These are phyloP conservation scores for Chloroclystis v-ata DNA, from an alignment of 2,888 invertebrate species.

Conservation along the genomic window DNA sequence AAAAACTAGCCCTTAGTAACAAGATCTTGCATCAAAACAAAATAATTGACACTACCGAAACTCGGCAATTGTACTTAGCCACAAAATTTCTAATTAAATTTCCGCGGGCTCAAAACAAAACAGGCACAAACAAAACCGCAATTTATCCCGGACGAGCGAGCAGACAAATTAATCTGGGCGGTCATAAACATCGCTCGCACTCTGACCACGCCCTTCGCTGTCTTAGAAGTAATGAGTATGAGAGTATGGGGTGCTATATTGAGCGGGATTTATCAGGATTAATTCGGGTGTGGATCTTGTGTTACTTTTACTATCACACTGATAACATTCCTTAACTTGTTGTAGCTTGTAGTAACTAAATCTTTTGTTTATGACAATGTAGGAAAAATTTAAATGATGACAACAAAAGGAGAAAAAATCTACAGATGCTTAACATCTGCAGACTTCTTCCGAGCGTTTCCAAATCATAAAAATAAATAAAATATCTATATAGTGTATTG, in stretches of 20 bases:
- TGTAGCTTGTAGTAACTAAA: no score
- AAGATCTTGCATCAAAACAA: background rate
- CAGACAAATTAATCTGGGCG: conserved; percentile 45
- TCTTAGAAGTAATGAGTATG: conserved; percentile 10
- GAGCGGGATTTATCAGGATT: background rate
- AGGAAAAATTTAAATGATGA: no score
- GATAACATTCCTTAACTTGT: no score
- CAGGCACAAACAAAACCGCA: conserved; percentile 37
- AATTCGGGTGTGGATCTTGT: no score
- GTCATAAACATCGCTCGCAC: conserved; percentile 33
- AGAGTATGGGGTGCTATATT: background rate
- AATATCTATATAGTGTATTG: no score
- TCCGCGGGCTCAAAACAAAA: conserved; percentile 34
- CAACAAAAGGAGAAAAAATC: no score
- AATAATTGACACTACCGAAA: conserved; percentile 9
- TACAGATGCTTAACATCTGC: no score
- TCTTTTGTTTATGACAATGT: no score
- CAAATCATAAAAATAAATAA: no score
- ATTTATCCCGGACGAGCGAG: conserved; percentile 42
- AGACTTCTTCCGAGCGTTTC: no score
- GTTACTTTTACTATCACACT: no score
- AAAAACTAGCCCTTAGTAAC: no score
- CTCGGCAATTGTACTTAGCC: conserved; percentile 9
- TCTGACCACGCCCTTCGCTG: conserved; percentile 21
- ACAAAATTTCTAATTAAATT: conserved; percentile 45